Base-by-base conservation (phyloP, 2,888 invertebrate genomes). In the Scaptomyza cyrtandrae region DNA sequence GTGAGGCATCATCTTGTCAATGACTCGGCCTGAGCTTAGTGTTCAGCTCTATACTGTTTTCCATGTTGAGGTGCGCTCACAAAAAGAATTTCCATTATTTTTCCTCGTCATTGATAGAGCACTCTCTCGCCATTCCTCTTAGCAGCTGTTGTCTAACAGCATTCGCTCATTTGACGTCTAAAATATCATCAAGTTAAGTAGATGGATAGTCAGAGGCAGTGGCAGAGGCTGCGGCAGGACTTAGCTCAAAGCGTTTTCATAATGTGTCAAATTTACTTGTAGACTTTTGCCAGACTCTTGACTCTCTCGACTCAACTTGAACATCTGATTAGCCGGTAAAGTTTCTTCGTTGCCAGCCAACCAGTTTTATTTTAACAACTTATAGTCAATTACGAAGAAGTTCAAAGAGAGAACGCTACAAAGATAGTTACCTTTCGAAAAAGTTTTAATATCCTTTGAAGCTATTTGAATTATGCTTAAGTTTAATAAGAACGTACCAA, bases 71-170 rank as follows among this genome's bases (percentile, higher is more conserved):
- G 81, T 80, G 74, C 9, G 46, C 61, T 13, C 71, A 73, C 56
- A 61, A 71, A 66, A 73, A 55, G 67, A 85, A 80, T 85, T 82
- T 80, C 80, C 85, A 85, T 85, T 85, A 85, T 82, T 82, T 69
- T 71, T 41, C 35, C 29, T 41, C 62, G 62, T 56, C 81, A 71
- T 55, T 80, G 81, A 80, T 73, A 74, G 78, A 78, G 69, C 58
- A 60, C 39, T 53, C 37, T 52, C n/a, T 24, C 10, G 2, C 39
- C 50, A 27, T 13, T 3, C 10, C 33, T 16, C 35, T 16, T 33
- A 49, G 35, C 73, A 59, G 46, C 56, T 65, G 70, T 60, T 75
- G 50, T 54, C 55, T 24, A 14, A 39, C 9, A 39, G 14, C 9
- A 39, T 39, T 29, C 31, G 37, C 58, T 48, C 57, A 60, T 50